Conservation (phyloP, 2,888 invertebrate genomes). For the Lasiommata megera region DNA sequence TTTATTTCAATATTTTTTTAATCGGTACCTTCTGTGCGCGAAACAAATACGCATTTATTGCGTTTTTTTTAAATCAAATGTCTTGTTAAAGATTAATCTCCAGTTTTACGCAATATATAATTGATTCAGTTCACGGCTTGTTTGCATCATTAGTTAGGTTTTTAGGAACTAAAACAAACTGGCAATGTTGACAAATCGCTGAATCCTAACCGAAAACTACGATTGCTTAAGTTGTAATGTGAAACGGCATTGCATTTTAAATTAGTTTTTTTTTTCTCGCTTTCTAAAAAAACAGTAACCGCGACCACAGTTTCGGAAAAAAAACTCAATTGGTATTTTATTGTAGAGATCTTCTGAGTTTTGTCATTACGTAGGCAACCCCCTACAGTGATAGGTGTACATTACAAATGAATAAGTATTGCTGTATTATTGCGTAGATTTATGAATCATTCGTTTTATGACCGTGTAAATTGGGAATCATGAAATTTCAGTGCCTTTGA, state of each 20-base stretch:
- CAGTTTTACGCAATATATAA: neutral
- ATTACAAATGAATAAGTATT: neutral
- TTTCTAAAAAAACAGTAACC: constrained; percentile 43
- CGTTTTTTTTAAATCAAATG: neutral
- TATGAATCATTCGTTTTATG: neutral
- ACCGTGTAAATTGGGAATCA: neutral
- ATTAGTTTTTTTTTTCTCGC: constrained; percentile 53
- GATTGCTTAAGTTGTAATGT: constrained; percentile 43
- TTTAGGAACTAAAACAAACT: constrained; percentile 7
- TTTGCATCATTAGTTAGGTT: constrained; percentile 8
- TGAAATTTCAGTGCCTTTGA: neutral
- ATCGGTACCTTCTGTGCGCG: neutral
- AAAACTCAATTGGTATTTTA: constrained; percentile 7
- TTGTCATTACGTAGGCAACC: neutral
- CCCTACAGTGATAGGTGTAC: neutral
- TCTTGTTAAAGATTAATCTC: neutral
- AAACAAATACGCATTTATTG: neutral
- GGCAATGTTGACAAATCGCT: constrained; percentile 12
- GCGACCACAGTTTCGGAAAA: constrained; percentile 36
- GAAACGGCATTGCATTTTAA: constrained; percentile 50
- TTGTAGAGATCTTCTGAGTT: neutral
- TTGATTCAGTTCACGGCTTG: constrained; percentile 3
- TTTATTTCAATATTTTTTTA: no score
- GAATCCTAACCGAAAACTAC: neutral
- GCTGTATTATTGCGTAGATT: neutral